Base-by-base conservation (phyloP, 2,888 invertebrate genomes). In the Drosophila demipolita region DNA sequence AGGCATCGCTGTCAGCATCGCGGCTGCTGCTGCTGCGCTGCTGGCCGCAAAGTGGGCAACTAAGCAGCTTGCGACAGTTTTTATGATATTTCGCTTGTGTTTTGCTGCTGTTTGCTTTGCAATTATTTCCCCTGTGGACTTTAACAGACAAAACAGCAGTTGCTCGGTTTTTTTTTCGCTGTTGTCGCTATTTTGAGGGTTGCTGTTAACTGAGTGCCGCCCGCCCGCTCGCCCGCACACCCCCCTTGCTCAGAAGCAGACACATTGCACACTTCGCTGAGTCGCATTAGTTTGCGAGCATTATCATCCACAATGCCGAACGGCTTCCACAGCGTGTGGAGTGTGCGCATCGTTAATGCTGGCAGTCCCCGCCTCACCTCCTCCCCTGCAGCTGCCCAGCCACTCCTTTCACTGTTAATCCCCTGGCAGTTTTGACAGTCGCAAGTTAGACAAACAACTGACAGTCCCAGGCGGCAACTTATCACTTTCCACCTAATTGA, bases 401-500 rank as follows among this genome's bases (percentile, higher is more conserved):
- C 12, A 9, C 4, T 29, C 42, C 17, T 20, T n/a, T 52, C 8
- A 0, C 55, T 26, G 20, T 23, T 57, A 49, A 53, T 62, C 80
- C 58, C 50, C 23, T 36, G 59, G 20, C 35, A 23, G 48, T 15
- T 50, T 54, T 49, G 59, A 58, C 64, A 76, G 66, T 70, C 42
- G 59, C 77, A 89, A 85, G 69, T 89, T 89, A 53, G 73, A 67
- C 75, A 84, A 84, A 87, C 81, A 83, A 83, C 73, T 73, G 72
- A 73, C 67, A 73, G 80, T 72, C 76, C 72, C 78, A 60, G 36
- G 54, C 66, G 66, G 58, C 68, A 89, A 85, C 87, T 89, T 89
- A 87, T 89, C 85, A 79, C 88, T 87, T 89, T 85, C 88, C 85
- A 75, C 82, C 65, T 85, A 85, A 85, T 85, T 85, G 90, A 85